Evolutionary conservation across 2,888 invertebrate species (phyloP).

Genomic region (Hoplodrina blanda): DNA sequence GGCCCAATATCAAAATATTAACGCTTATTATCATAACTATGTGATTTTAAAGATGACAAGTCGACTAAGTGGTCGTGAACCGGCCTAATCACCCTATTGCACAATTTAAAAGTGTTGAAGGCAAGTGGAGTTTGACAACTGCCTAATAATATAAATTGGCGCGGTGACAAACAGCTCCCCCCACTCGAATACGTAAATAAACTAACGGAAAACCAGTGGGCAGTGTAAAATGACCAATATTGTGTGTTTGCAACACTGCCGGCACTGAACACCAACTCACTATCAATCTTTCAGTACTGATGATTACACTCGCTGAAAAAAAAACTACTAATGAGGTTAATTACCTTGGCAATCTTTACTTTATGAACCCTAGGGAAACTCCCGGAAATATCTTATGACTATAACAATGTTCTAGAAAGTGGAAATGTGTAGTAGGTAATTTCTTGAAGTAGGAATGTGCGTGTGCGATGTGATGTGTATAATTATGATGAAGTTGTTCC

Average conservation of each 20-base stretch:
- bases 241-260: conserved; percentile 46
- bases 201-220: conserved; percentile 73
- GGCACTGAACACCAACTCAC: conserved; percentile 6
- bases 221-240: conserved; percentile 68
- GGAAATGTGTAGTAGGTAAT: conserved; percentile 8
- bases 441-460: conserved; percentile 16
- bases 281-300: conserved; percentile 37
- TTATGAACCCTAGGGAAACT: conserved; percentile 22
- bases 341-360: conserved; percentile 34
- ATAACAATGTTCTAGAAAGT: conserved; percentile 27
- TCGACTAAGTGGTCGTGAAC: too few species aligned
- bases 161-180: conserved; percentile 78
- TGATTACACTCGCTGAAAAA: conserved; percentile 8
- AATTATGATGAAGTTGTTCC: conserved; percentile 23
- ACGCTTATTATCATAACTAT: too few species aligned
- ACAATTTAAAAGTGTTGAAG: conserved; percentile 66
- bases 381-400: conserved; percentile 2
- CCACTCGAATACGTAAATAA: conserved; percentile 77
- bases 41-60: too few species aligned
- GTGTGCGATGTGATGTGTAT: conserved; percentile 5
- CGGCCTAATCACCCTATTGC: too few species aligned
- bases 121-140: conserved; percentile 79
- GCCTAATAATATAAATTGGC: conserved; percentile 86
- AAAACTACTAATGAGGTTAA: conserved; percentile 34
- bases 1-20: too few species aligned